Evolutionary conservation across 2,888 invertebrate species (phyloP).

Genomic region (Nemapogon koenigi): DNA sequence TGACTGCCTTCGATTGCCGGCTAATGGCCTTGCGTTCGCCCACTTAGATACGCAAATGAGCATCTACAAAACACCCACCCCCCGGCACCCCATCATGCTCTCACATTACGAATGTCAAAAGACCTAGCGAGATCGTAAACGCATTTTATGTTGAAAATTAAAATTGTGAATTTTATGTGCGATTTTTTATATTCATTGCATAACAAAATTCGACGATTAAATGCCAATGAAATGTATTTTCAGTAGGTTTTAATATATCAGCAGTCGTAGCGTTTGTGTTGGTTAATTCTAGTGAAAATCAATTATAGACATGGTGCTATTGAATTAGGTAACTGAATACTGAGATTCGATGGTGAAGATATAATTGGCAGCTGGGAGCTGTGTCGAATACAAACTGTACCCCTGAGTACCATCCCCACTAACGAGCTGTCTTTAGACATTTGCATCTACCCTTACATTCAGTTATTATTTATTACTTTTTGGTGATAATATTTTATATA

Average conservation of each 20-base stretch:
- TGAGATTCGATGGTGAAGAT: slow-evolving; percentile 16
- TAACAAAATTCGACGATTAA: background rate
- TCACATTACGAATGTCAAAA: too few relatives aligned
- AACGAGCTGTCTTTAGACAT: too few relatives aligned
- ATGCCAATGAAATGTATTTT: background rate
- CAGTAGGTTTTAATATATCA: too few relatives aligned
- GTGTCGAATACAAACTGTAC: slow-evolving; percentile 27
- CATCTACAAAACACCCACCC: slow-evolving; percentile 36
- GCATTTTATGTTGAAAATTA: slow-evolving; percentile 7
- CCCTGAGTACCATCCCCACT: slow-evolving; percentile 30
- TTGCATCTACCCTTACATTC: too few relatives aligned
- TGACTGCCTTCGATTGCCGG: slow-evolving; percentile 55
- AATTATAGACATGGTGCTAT: slow-evolving; percentile 12
- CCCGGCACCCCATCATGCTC: slow-evolving; percentile 4
- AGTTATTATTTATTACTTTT: background rate
- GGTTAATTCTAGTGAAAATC: too few relatives aligned
- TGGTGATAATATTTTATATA: too few relatives aligned
- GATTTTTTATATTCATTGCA: slow-evolving; percentile 2
- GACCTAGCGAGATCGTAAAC: slow-evolving; percentile 9
- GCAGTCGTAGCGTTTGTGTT: too few relatives aligned
- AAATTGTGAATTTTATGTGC: slow-evolving; percentile 7
- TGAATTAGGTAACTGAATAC: slow-evolving; percentile 27
- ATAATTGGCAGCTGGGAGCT: slow-evolving; percentile 19
- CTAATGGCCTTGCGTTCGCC: slow-evolving; percentile 57
- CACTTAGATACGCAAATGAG: slow-evolving; percentile 65